phyloP scores from a whole-genome alignment of 2,888 invertebrate genomes.

The Germaria angustata region DNA sequence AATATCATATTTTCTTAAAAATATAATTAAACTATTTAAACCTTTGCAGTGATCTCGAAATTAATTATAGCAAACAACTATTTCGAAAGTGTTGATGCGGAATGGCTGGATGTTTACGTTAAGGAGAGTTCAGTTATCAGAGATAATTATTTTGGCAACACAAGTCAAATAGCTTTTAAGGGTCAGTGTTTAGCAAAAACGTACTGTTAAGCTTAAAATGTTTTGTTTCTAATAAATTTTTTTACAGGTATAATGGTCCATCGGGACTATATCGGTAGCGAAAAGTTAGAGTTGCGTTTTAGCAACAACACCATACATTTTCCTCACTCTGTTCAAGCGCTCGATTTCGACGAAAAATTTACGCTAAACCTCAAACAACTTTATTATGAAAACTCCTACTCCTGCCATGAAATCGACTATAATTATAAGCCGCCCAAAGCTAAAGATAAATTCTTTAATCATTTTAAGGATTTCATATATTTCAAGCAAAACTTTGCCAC shows the following conservation, averaged over 20 bases:
- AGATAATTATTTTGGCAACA: slow-evolving; percentile 76
- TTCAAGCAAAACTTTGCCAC: slow-evolving; percentile 38
- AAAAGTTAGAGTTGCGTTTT: slow-evolving; percentile 77
- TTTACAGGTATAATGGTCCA: slow-evolving; percentile 73
- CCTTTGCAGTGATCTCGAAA: slow-evolving; percentile 73
- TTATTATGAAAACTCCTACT: slow-evolving; percentile 73
- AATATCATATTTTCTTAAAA: neutral
- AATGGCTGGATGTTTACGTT: slow-evolving; percentile 76
- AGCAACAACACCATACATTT: slow-evolving; percentile 76
- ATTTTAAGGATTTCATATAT: slow-evolving; percentile 69
- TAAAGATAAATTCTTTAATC: slow-evolving; percentile 74
- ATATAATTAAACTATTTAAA: too few species aligned
- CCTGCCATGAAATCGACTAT: slow-evolving; percentile 74
- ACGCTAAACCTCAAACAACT: slow-evolving; percentile 75
- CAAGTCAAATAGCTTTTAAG: slow-evolving; percentile 77
- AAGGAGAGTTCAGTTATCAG: slow-evolving; percentile 75
- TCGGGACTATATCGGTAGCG: slow-evolving; percentile 75
- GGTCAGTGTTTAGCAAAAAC: slow-evolving; percentile 63
- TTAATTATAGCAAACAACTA: slow-evolving; percentile 75
- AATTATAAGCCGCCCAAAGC: slow-evolving; percentile 71
- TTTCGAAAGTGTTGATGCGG: slow-evolving; percentile 76
- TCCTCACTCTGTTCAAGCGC: slow-evolving; percentile 66
- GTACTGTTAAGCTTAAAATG: neutral
- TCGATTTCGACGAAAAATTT: slow-evolving; percentile 75
- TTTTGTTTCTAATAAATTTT: neutral